These are phyloP conservation scores for Agonopterix subpropinquella DNA, from an alignment of 2,888 invertebrate species.

Conservation along the genomic window DNA sequence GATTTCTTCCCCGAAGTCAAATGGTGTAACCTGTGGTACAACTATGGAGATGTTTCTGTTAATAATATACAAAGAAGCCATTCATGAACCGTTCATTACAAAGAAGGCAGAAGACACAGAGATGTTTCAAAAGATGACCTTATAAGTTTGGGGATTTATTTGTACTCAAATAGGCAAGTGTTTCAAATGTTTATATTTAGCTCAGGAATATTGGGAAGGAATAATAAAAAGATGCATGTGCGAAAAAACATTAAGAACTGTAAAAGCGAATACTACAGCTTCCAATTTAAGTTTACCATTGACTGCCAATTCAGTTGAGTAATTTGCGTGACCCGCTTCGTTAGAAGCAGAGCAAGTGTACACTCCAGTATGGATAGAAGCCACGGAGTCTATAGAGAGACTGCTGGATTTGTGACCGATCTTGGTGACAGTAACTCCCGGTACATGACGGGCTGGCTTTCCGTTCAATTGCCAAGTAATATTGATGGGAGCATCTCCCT, in stretches of 20 bases:
- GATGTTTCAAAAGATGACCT: too few relatives aligned
- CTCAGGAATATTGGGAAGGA: slow-evolving; percentile 1
- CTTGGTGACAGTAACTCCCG: slow-evolving; percentile 75
- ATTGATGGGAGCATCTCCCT: slow-evolving; percentile 86
- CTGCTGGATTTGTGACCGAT: slow-evolving; percentile 80
- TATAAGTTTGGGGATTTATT: too few relatives aligned
- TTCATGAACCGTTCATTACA: too few relatives aligned
- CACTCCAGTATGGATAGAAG: slow-evolving; percentile 82
- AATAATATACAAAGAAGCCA: too few relatives aligned
- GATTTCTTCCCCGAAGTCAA: slow-evolving; percentile 84
- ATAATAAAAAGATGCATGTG: slow-evolving; percentile 1
- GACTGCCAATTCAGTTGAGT: slow-evolving; percentile 79
- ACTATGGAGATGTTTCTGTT: slow-evolving; percentile 60
- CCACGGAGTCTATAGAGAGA: slow-evolving; percentile 83
- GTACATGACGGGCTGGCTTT: slow-evolving; percentile 67
- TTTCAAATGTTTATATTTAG: too few relatives aligned
- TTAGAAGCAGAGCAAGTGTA: slow-evolving; percentile 84
- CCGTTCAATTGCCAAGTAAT: slow-evolving; percentile 86
- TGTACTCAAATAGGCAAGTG: too few relatives aligned
- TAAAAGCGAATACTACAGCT: slow-evolving; percentile 5
- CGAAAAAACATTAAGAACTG: not conserved
- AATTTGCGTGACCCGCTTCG: slow-evolving; percentile 79
- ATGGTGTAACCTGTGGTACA: slow-evolving; percentile 86
- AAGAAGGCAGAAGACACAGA: too few relatives aligned
- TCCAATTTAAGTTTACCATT: slow-evolving; percentile 75